Percentiles rank a stretch among this genome's conserved stretches.
These are phyloP conservation scores for Mantis religiosa DNA, from an alignment of 2,888 invertebrate genomes.

Conservation along the genomic window DNA sequence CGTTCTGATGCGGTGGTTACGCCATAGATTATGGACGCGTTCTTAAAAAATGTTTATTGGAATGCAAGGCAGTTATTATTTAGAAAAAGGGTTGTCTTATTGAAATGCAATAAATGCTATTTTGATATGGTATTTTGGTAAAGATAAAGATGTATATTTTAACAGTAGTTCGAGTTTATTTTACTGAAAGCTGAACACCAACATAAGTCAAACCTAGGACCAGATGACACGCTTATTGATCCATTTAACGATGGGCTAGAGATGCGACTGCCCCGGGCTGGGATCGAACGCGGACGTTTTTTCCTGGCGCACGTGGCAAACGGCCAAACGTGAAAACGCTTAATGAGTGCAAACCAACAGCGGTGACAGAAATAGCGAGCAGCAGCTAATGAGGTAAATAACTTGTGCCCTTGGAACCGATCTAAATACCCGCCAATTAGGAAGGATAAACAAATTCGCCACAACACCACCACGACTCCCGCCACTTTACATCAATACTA, in stretches of 20 bases:
- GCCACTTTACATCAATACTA: neutral
- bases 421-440: neutral
- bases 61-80: no score
- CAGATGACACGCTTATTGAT: neutral
- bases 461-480: neutral
- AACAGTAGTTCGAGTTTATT: neutral
- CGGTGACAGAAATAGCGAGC: neutral
- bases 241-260: neutral
- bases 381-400: neutral
- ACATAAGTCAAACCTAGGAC: neutral
- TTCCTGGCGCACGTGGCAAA: neutral
- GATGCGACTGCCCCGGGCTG: neutral
- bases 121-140: no score
- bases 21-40: no score
- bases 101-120: no score
- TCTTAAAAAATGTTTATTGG: no score
- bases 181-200: neutral
- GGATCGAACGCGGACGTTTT: neutral
- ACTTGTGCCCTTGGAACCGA: neutral
- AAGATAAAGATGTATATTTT: no score
- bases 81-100: no score
- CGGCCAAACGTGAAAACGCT: neutral
- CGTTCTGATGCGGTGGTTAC: no score
- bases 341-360: neutral
- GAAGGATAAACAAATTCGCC: neutral